Evolutionary conservation across 2,888 invertebrate species (phyloP).

Genomic region (Tetramorium bicarinatum): DNA sequence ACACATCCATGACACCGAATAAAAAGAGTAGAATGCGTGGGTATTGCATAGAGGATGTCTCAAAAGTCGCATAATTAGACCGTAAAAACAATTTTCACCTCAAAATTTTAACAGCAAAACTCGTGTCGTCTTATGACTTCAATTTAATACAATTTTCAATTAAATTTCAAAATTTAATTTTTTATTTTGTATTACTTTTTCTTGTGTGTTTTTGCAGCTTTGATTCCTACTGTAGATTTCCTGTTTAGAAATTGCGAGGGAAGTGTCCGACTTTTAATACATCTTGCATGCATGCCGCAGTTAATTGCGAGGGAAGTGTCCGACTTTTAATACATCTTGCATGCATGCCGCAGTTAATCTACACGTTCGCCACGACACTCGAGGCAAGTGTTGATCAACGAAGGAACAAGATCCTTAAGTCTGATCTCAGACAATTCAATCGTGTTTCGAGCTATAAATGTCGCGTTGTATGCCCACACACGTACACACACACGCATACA

Average conservation of each 20-base stretch:
- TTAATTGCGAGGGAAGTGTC: not conserved
- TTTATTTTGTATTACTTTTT: not conserved
- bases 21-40: not conserved
- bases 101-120: not conserved
- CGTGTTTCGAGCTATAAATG: conserved; percentile 25
- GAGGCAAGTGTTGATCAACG: not conserved
- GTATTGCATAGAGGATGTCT: conserved; percentile 5
- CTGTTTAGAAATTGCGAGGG: not conserved
- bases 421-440: conserved; percentile 40
- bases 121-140: not conserved
- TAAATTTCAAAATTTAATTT: not conserved
- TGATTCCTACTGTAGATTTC: not conserved
- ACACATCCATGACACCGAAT: not conserved
- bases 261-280: conserved; percentile 5
- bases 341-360: conserved; percentile 7
- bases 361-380: conserved; percentile 8
- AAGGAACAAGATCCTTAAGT: conserved; percentile 39
- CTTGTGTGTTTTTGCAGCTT: not conserved
- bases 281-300: not conserved
- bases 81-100: not conserved
- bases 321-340: conserved; percentile 19
- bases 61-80: not conserved
- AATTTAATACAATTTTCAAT: not conserved
- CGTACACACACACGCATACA: not conserved
- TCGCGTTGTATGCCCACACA: not conserved